These are phyloP conservation scores for Potorous gilbertii DNA, from an alignment of 2,797 vertebrate genomes.

Conservation along the genomic window DNA sequence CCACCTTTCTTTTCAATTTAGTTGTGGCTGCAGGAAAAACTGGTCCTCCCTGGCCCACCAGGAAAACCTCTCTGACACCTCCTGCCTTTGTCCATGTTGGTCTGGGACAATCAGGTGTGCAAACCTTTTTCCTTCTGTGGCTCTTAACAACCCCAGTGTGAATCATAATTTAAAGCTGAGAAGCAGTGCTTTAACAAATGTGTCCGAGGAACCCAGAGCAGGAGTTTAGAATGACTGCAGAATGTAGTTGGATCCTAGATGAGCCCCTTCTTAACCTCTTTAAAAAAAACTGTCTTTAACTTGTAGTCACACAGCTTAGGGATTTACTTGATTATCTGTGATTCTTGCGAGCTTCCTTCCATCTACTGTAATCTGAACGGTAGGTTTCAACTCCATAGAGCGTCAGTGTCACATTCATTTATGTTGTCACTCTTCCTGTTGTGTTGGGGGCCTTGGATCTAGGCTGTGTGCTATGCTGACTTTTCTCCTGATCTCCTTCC, in stretches of 20 bases:
- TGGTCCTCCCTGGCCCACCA: background rate
- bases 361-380: slow-evolving; percentile 11
- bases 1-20: background rate
- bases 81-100: background rate
- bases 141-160: background rate
- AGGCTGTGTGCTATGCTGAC: slow-evolving; percentile 59
- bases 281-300: background rate
- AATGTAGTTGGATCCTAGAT: background rate
- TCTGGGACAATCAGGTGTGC: background rate
- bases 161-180: background rate
- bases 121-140: background rate
- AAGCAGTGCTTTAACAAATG: background rate
- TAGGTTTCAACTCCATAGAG: slow-evolving; percentile 11
- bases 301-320: background rate
- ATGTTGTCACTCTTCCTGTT: slow-evolving; percentile 13
- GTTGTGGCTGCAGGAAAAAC: background rate
- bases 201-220: background rate
- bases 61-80: background rate
- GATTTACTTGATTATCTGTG: background rate
- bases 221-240: background rate
- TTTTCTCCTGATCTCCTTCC: slow-evolving; percentile 66
- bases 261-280: background rate
- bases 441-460: slow-evolving; percentile 11
- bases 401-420: slow-evolving; percentile 67
- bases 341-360: slow-evolving; percentile 31